A percentile compares a stretch with the other conserved stretches of the same genome.
Evolutionary conservation across 35 echinoderm and acorn worm genomes (phyloP).

Genomic region (Patiria miniata): DNA sequence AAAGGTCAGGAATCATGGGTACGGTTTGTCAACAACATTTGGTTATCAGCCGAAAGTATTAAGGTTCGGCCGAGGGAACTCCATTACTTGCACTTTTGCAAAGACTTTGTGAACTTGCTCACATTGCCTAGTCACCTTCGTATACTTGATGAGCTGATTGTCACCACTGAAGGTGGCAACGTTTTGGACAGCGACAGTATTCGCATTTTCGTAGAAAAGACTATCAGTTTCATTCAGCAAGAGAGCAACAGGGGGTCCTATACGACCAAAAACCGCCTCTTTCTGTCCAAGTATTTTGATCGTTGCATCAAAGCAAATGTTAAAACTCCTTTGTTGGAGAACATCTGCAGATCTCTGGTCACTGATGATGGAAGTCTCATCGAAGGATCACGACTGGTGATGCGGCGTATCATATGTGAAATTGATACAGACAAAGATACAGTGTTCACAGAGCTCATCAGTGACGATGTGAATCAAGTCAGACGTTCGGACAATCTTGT

Average conservation of each 20-base stretch:
- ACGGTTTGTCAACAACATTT: slow-evolving; percentile 3
- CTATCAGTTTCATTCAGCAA: background rate
- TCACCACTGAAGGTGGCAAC: background rate
- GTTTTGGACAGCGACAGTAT: slow-evolving; percentile 14
- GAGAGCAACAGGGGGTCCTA: background rate
- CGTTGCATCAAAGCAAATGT: slow-evolving; percentile 36
- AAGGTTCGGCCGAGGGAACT: background rate
- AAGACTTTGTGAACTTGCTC: slow-evolving; percentile 38
- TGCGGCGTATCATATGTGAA: slow-evolving; percentile 24
- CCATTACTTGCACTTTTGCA: slow-evolving; percentile 34
- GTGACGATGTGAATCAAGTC: background rate
- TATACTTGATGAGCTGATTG: slow-evolving; percentile 16
- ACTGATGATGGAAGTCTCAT: background rate
- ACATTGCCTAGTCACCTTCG: background rate
- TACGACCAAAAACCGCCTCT: background rate
- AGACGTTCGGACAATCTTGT: slow-evolving; percentile 2
- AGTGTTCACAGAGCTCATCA: background rate
- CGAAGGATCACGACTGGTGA: slow-evolving; percentile 30
- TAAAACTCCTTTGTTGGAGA: slow-evolving; percentile 22
- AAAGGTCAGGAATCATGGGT: slow-evolving; percentile 13
- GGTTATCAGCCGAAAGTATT: slow-evolving; percentile 21
- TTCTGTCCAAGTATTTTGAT: slow-evolving; percentile 35
- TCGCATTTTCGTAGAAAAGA: background rate
- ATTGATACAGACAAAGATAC: background rate
- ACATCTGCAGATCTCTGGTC: slow-evolving; percentile 13